Evolutionary conservation across 2,797 vertebrate genomes (phyloP).

Genomic region (Peromyscus attwateri): DNA sequence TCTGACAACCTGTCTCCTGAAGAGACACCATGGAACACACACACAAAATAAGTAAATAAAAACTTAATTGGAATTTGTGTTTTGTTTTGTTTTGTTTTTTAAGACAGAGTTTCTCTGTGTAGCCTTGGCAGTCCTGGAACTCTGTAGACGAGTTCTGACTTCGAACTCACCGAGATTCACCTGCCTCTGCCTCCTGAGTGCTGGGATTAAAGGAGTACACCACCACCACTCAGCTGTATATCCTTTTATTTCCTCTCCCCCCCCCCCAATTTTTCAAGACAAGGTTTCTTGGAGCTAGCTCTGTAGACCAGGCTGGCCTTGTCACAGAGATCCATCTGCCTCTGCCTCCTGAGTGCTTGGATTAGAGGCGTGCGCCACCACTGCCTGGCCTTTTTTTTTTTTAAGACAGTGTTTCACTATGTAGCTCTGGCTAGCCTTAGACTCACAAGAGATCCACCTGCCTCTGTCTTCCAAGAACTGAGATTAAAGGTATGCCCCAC

Average conservation of each 20-base stretch:
- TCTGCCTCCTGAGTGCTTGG: background rate
- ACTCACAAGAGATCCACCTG: background rate
- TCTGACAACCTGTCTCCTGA: background rate
- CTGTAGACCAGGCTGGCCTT: background rate
- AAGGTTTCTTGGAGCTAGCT: background rate
- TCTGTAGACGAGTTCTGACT: too few species aligned
- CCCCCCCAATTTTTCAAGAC: background rate
- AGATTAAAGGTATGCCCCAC: background rate
- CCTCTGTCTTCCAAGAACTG: background rate
- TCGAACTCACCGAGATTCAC: too few species aligned
- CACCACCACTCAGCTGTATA: too few species aligned
- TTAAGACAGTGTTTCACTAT: background rate
- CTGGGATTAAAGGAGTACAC: too few species aligned
- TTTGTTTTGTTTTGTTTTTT: too few species aligned
- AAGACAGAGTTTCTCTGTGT: too few species aligned
- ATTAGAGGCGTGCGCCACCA: background rate
- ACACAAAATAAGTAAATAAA: background rate
- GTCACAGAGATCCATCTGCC: background rate
- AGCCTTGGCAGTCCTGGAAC: too few species aligned
- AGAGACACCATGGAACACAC: background rate
- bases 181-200: too few species aligned
- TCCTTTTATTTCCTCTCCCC: too few species aligned
- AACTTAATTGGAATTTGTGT: background rate
- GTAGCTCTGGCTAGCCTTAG: background rate
- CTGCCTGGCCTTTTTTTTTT: background rate